These are phyloP conservation scores for zebrafish (Danio rerio) DNA, from an alignment of 2,113 vertebrate species.

Conservation along the genomic window GRCz12tu NC_133185.1:22779001-22779500, in stretches of 20 bases:
- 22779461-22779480: neutral
- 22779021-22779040: constrained; percentile 13
- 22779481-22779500: neutral
- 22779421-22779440: neutral
- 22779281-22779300: constrained; percentile 43
- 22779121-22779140: constrained; percentile 32
- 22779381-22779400: constrained; percentile 73
- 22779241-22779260: constrained; percentile 29
- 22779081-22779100: constrained; percentile 37
- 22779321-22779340: constrained; percentile 64
- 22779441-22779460: constrained; percentile 10
- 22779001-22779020: neutral
- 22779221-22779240: constrained; percentile 4
- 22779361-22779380: constrained; percentile 64
- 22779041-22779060: constrained; percentile 16
- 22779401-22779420: constrained; percentile 68
- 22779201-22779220: constrained; percentile 6
- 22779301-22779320: constrained; percentile 15
- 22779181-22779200: neutral
- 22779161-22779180: neutral
- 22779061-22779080: neutral
- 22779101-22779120: constrained; percentile 42
- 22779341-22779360: constrained; percentile 32
- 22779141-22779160: constrained; percentile 1
- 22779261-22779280: constrained; percentile 33